A percentile compares a stretch with the other conserved stretches of the same genome.
Evolutionary conservation across 2,113 vertebrate genomes (phyloP).

Genomic region (Charadrius vociferus): DNA sequence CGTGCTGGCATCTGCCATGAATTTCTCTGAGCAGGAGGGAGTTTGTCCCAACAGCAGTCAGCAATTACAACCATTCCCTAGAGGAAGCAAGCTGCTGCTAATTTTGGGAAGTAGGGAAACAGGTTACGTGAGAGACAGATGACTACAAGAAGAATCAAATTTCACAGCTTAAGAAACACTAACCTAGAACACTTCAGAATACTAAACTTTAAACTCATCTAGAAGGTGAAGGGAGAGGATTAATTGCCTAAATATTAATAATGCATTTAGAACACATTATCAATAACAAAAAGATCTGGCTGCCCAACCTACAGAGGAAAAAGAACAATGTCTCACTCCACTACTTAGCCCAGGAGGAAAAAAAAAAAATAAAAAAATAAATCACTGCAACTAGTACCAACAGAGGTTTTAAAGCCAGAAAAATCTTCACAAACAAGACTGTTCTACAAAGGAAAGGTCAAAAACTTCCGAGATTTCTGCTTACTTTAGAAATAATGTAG

Average conservation of each 20-base stretch:
- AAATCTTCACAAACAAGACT: not conserved
- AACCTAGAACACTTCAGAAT: not conserved
- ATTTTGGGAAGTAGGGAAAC: not conserved
- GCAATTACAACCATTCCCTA: not conserved
- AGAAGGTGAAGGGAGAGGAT: not conserved
- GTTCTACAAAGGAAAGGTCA: not conserved
- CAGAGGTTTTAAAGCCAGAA: not conserved
- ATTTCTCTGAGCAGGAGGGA: not conserved
- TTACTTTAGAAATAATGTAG: not conserved
- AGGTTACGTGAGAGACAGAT: not conserved
- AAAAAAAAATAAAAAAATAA: not conserved
- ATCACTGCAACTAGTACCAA: not conserved
- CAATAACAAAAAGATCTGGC: not conserved
- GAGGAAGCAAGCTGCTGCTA: not conserved
- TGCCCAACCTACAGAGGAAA: not conserved
- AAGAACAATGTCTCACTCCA: not conserved
- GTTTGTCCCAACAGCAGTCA: not conserved
- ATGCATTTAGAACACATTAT: not conserved
- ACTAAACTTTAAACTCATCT: not conserved
- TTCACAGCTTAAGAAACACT: not conserved
- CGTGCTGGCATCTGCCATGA: not conserved
- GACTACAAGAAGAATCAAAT: not conserved
- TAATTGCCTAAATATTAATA: not conserved
- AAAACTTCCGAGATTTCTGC: not conserved
- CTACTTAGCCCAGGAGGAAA: not conserved